Evolutionary conservation across 2,113 vertebrate genomes (phyloP), one percentile per base, ranked within the genome.

Genomic region (Lepus europaeus): DNA sequence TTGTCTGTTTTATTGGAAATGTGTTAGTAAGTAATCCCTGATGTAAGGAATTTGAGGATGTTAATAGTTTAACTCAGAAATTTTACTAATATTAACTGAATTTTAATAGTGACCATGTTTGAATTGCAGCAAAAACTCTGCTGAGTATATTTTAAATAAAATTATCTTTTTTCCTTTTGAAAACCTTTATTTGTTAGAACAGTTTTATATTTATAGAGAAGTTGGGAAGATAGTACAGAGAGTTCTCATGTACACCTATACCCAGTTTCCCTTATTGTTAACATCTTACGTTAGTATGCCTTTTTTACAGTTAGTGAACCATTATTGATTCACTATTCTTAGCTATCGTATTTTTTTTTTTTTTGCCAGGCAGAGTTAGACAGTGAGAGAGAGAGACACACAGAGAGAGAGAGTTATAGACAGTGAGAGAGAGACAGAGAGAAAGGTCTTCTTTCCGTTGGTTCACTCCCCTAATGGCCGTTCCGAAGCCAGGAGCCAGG

Each of bases 1-100:
- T 94, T 91, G 59, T 33, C n/a, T 89, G 22, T 93, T 16, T 93
- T 88, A 36, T 85, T 93, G 79, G 77, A 95, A 92, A 68, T 96
- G 17, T 27, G 17, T 83, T 96, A 76, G 76, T 72, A 95, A 78
- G 56, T 73, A 53, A 92, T 25, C 45, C 70, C 45, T 90, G 56
- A 6, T 29, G n/a, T 74, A 74, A 68, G n/a, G 68, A 33, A 90
- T 93, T 93, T 77, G 27, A 0, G 36, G 45, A 27, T 51, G 64
- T 70, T 89, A 8, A 72, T 93, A 31, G 22, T 61, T 68, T 91
- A 87, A 33, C 94, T 96, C 66, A 85, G 81, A 97, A 92, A 23
- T 69, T 80, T 96, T 97, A 90, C 12, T 53, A 87, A 66, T 0
- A 2, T 68, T 61, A 59, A 68, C 6, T 82, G n/a, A 78, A 9